phyloP scores from a whole-genome alignment of 2,797 vertebrate genomes.

The Holocentrus rufus region DNA sequence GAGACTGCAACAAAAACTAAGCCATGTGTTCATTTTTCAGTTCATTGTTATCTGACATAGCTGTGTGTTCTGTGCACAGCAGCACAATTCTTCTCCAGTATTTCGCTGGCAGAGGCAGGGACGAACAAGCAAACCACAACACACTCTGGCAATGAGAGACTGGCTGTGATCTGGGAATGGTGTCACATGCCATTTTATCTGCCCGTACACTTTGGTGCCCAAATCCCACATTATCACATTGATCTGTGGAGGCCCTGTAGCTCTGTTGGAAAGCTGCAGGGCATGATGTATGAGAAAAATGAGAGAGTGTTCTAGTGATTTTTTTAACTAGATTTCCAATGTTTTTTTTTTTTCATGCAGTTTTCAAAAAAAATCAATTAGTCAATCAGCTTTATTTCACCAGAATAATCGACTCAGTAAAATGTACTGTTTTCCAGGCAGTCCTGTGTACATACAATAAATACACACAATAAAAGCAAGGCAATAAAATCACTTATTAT shows the following conservation, averaged over 20 bases:
- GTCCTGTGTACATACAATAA: no score
- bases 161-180: slow-evolving; percentile 7
- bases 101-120: background rate
- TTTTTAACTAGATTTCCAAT: no score
- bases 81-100: background rate
- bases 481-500: no score
- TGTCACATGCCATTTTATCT: slow-evolving; percentile 7
- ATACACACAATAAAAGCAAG: no score
- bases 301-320: no score
- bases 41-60: background rate
- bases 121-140: background rate
- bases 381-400: no score
- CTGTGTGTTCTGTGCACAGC: background rate
- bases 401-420: no score
- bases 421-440: no score
- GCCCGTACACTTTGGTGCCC: background rate
- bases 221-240: background rate
- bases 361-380: no score
- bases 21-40: background rate
- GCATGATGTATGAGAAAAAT: background rate
- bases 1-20: background rate
- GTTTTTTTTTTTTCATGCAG: no score
- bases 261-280: background rate
- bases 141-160: background rate
- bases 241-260: background rate